Conservation (phyloP, 2,797 vertebrate genomes). For the Rhincodon typus region DNA sequence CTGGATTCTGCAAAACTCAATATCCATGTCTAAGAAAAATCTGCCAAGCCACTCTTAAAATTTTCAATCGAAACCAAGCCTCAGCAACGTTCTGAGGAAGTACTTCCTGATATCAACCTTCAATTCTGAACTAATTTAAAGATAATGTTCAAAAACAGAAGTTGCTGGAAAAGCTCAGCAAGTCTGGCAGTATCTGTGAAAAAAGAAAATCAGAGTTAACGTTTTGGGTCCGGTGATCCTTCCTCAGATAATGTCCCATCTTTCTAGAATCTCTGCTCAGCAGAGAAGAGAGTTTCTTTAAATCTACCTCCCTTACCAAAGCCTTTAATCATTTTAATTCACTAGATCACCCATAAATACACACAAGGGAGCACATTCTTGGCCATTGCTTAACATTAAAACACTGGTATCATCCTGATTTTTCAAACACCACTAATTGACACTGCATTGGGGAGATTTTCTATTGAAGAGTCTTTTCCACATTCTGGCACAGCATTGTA, state of each 20-base stretch:
- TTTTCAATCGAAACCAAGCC: not conserved
- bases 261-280: not conserved
- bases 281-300: not conserved
- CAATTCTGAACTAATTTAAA: not conserved
- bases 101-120: not conserved
- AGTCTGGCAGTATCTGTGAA: too few species aligned
- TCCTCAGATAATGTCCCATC: not conserved
- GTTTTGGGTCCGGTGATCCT: too few species aligned
- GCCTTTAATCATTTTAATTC: not conserved
- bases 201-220: too few species aligned
- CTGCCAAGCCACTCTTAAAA: not conserved
- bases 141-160: too few species aligned
- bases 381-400: not conserved
- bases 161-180: too few species aligned
- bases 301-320: not conserved
- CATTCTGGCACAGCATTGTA: not conserved
- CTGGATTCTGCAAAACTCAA: not conserved
- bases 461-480: not conserved
- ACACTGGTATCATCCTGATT: not conserved
- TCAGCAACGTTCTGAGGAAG: not conserved
- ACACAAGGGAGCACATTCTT: not conserved
- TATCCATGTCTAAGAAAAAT: not conserved
- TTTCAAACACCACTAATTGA: not conserved
- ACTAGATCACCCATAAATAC: not conserved
- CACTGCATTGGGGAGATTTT: not conserved